A percentile compares a stretch with the other conserved stretches of the same genome.
phyloP scores from a whole-genome alignment of 2,113 vertebrate genomes.

The Oreochromis spilurus region DNA sequence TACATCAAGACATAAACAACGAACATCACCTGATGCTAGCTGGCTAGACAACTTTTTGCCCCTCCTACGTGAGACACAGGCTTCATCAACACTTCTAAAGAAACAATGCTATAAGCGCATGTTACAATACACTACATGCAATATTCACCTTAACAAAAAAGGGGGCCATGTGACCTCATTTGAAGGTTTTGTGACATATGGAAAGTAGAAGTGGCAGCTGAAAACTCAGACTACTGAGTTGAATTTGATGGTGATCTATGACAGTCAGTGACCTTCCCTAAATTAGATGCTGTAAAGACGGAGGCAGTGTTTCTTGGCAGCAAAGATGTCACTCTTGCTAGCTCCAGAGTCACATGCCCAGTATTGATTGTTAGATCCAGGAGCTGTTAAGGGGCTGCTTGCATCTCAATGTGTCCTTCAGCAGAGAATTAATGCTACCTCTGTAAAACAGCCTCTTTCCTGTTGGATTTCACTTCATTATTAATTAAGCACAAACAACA shows the following conservation, averaged over 20 bases:
- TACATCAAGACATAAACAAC: background rate
- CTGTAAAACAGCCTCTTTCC: constrained; percentile 6
- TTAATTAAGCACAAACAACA: constrained; percentile 18
- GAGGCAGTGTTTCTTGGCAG: constrained; percentile 22
- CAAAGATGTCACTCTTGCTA: constrained; percentile 17
- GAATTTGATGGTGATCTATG: constrained; percentile 5
- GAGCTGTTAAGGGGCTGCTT: constrained; percentile 32
- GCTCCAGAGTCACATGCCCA: background rate
- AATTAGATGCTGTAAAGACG: constrained; percentile 25
- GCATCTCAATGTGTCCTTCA: constrained; percentile 52
- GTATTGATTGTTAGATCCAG: constrained; percentile 57
- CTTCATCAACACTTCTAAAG: background rate
- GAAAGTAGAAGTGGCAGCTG: background rate
- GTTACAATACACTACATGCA: background rate
- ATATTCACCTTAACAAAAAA: background rate
- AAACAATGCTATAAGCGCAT: background rate
- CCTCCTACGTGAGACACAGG: background rate
- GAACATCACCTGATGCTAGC: background rate
- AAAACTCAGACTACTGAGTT: background rate
- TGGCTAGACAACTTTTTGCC: background rate
- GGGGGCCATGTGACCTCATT: background rate
- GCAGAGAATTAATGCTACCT: constrained; percentile 41
- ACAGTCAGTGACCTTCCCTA: constrained; percentile 10
- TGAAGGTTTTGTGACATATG: background rate
- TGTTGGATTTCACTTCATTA: constrained; percentile 14